Evolutionary conservation across 2,797 vertebrate species (phyloP).

Genomic region (Siniperca undulata): DNA sequence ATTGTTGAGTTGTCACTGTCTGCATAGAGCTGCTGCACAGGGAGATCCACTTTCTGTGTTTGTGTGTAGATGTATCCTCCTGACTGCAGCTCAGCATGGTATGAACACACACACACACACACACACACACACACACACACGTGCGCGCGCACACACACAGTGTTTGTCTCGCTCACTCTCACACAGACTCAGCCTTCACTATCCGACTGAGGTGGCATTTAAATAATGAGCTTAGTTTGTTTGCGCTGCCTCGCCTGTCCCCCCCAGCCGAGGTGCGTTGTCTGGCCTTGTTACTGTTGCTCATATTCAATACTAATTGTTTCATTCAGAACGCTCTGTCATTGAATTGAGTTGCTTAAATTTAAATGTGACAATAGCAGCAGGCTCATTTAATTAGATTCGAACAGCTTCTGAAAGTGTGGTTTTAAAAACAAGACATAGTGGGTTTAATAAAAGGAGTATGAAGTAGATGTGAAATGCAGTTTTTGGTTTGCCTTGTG

Average conservation of each 20-base stretch:
- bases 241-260: constrained; percentile 59
- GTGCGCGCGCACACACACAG: neutral
- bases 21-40: constrained; percentile 45
- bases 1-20: constrained; percentile 64
- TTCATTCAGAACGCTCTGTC: constrained; percentile 49
- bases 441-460: constrained; percentile 25
- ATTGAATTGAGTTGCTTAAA: constrained; percentile 42
- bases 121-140: neutral
- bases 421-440: constrained; percentile 30
- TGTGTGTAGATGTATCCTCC: constrained; percentile 56
- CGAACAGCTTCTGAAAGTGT: constrained; percentile 14
- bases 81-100: constrained; percentile 63
- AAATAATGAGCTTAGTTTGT: constrained; percentile 83
- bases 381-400: constrained; percentile 49
- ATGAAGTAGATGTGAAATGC: constrained; percentile 7
- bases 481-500: constrained; percentile 16
- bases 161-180: constrained; percentile 37
- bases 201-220: constrained; percentile 81
- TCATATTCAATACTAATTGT: constrained; percentile 70
- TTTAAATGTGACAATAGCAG: constrained; percentile 44
- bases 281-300: constrained; percentile 56
- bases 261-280: constrained; percentile 58
- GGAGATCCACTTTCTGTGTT: constrained; percentile 60
- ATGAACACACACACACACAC: constrained; percentile 40
- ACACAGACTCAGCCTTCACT: constrained; percentile 58